phyloP scores from a whole-genome alignment of 2,797 vertebrate species.

The Parauchenoglanis punctatus region DNA sequence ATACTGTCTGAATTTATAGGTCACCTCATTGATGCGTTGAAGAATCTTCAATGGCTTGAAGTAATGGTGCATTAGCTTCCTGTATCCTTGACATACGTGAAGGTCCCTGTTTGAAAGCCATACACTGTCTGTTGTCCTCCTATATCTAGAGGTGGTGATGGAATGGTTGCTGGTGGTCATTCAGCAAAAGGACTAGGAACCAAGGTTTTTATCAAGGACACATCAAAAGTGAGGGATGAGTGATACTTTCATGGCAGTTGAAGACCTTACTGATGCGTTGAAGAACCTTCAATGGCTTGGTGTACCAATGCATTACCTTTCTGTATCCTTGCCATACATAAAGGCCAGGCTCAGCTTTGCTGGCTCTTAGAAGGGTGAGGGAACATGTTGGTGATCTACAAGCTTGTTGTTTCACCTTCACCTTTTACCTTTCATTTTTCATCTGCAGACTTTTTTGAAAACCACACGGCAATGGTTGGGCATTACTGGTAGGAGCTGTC shows the following conservation, averaged over 20 bases:
- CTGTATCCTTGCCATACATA: not conserved
- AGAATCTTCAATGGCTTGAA: not conserved
- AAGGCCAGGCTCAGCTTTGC: not conserved
- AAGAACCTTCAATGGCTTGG: not conserved
- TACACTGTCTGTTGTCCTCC: not conserved
- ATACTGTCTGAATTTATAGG: no score
- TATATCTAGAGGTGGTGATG: not conserved
- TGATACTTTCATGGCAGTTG: not conserved
- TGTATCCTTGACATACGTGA: not conserved
- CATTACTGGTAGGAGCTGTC: not conserved
- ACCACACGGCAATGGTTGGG: not conserved
- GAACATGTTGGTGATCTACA: not conserved
- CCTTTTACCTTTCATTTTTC: no score
- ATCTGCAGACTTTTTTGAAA: not conserved
- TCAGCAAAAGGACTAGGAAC: not conserved
- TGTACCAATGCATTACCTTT: not conserved
- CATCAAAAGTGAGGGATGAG: not conserved
- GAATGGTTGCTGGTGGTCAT: not conserved
- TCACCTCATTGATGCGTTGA: not conserved
- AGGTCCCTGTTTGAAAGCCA: not conserved
- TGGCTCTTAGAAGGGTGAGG: not conserved
- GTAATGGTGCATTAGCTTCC: not conserved
- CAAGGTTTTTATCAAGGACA: not conserved
- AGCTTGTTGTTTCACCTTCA: not conserved
- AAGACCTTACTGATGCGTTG: not conserved